Evolutionary conservation across 2,113 vertebrate species (phyloP).

Genomic region (Python bivittatus): DNA sequence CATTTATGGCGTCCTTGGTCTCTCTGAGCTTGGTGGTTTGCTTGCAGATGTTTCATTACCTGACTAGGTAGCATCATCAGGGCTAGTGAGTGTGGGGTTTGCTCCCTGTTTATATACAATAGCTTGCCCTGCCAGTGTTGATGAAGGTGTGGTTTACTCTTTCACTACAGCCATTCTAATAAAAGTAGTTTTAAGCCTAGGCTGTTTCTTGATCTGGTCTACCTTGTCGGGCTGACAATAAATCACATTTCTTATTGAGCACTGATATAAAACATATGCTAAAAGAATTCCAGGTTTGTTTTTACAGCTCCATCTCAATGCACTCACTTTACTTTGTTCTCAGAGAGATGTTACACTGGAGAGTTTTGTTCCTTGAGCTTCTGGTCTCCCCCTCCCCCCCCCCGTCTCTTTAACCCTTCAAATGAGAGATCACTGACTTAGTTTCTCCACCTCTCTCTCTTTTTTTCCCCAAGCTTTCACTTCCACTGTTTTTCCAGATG

Average conservation of each 20-base stretch:
- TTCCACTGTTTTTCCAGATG: background rate
- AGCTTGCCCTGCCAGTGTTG: no score
- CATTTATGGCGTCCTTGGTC: no score
- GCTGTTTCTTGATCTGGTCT: no score
- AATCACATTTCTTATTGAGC: background rate
- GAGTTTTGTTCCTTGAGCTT: background rate
- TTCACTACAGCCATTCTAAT: no score
- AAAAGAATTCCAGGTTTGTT: background rate
- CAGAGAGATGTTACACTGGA: background rate
- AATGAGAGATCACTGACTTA: constrained; percentile 6
- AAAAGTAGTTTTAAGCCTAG: no score
- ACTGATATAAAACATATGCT: constrained; percentile 1
- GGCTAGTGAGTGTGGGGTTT: no score
- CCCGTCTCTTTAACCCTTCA: background rate
- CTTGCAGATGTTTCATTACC: no score
- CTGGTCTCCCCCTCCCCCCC: background rate
- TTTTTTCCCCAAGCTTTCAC: background rate
- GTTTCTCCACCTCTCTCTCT: background rate
- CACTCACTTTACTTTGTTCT: background rate
- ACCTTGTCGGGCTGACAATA: no score
- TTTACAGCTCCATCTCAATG: background rate
- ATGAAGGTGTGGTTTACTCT: no score
- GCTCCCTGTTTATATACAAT: no score
- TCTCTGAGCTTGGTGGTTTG: no score
- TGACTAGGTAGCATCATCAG: no score